Percentiles rank a stretch among this genome's conserved stretches.
These are phyloP conservation scores for Pocillopora meandrina DNA, from an alignment of 92 coral and sea anemone genomes.

Conservation along the genomic window DNA sequence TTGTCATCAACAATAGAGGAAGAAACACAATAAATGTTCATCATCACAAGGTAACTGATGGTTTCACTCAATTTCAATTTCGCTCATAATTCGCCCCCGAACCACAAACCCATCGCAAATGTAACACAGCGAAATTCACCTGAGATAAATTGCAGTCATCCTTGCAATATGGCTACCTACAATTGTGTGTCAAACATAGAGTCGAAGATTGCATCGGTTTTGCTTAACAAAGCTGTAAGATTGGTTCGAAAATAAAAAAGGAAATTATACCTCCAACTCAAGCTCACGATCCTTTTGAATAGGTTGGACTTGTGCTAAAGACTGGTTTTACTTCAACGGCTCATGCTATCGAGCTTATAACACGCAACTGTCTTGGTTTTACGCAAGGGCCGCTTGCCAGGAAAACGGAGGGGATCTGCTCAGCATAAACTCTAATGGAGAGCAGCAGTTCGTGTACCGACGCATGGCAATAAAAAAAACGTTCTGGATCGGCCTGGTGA, in stretches of 20 bases:
- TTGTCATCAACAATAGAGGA: no score
- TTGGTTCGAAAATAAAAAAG: no score
- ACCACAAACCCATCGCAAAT: no score
- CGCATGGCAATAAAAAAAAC: conserved; percentile 39
- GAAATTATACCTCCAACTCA: neutral
- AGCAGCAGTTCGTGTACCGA: conserved; percentile 41
- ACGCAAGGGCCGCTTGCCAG: conserved; percentile 43
- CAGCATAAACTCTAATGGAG: conserved; percentile 42
- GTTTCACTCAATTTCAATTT: no score
- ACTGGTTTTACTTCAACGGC: conserved; percentile 24
- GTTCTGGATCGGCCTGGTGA: conserved; percentile 63
- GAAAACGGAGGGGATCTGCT: conserved; percentile 44
- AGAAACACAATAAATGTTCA: no score
- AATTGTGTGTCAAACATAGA: neutral
- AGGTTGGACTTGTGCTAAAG: conserved; percentile 26
- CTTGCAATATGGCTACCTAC: no score
- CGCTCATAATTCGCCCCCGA: no score
- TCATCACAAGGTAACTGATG: no score
- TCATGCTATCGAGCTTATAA: conserved; percentile 59
- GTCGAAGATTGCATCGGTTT: neutral
- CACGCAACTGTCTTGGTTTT: conserved; percentile 33
- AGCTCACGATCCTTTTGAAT: neutral
- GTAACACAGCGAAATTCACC: no score
- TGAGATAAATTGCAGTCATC: no score
- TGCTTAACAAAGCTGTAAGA: neutral